A percentile compares a stretch with the other conserved stretches of the same genome.
Evolutionary conservation across 2,888 invertebrate species (phyloP).

Genomic region (Zygaena filipendulae): DNA sequence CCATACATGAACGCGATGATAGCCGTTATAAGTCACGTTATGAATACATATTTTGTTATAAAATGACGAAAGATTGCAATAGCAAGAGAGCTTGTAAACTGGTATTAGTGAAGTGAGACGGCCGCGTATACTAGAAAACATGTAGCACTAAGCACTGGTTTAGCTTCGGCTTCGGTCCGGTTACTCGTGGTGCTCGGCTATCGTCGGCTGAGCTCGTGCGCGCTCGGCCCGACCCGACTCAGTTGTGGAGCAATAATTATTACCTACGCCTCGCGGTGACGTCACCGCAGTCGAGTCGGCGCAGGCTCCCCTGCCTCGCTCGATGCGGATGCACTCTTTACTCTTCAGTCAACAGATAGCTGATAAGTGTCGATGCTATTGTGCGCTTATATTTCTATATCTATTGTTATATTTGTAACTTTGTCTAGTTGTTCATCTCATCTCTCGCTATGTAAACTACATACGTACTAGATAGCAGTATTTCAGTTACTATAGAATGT

Average conservation of each 20-base stretch:
- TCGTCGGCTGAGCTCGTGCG: constrained; percentile 35
- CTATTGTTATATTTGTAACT: constrained; percentile 1
- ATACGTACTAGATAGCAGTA: too few relatives aligned
- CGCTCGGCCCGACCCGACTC: constrained; percentile 47
- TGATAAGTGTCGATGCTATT: constrained; percentile 1
- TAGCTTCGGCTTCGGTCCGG: constrained; percentile 49
- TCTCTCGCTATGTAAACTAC: too few relatives aligned
- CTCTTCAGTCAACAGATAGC: too few relatives aligned
- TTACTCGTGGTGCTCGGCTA: constrained; percentile 27
- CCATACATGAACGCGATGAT: constrained; percentile 20
- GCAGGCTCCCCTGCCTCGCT: constrained; percentile 18
- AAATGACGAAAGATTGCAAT: constrained; percentile 18
- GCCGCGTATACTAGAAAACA: constrained; percentile 58
- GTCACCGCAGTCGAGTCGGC: constrained; percentile 34
- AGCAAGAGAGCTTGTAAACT: constrained; percentile 36
- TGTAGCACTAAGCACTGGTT: constrained; percentile 38
- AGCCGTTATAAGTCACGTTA: constrained; percentile 22
- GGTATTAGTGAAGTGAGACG: constrained; percentile 27
- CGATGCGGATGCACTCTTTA: constrained; percentile 26
- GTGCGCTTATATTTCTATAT: too few relatives aligned
- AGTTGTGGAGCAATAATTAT: constrained; percentile 45
- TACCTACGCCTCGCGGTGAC: constrained; percentile 44
- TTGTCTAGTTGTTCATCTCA: too few relatives aligned
- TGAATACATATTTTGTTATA: constrained; percentile 21
- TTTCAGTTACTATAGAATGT: too few relatives aligned